These are phyloP conservation scores for Trichonephila inaurata DNA, from an alignment of 1,140 invertebrate genomes.

Conservation along the genomic window DNA sequence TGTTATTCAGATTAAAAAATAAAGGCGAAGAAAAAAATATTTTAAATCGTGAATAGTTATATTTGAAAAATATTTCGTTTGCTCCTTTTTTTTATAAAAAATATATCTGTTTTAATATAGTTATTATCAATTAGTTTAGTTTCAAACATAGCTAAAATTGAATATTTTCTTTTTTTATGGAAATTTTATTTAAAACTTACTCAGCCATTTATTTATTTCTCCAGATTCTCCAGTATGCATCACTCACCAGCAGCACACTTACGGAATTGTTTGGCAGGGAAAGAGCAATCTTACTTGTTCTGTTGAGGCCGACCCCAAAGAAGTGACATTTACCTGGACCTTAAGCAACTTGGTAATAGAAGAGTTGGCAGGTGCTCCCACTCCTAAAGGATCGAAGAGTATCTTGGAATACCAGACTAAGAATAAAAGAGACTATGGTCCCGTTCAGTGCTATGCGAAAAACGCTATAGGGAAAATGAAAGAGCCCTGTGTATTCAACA, in stretches of 20 bases:
- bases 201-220: constrained; percentile 75
- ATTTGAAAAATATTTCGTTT: too few species aligned
- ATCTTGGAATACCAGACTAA: constrained; percentile 87
- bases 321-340: constrained; percentile 91
- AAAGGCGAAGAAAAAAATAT: too few species aligned
- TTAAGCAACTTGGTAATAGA: constrained; percentile 93
- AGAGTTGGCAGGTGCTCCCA: constrained; percentile 80
- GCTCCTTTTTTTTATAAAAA: too few species aligned
- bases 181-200: too few species aligned
- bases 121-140: too few species aligned
- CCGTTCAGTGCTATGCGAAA: constrained; percentile 90
- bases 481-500: constrained; percentile 92
- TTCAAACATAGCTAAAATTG: too few species aligned
- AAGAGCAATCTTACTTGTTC: constrained; percentile 89
- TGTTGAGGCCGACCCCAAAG: constrained; percentile 91
- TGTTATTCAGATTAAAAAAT: too few species aligned
- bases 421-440: constrained; percentile 92
- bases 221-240: constrained; percentile 92
- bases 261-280: constrained; percentile 90
- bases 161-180: too few species aligned
- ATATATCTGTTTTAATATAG: too few species aligned
- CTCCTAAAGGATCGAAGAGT: constrained; percentile 81
- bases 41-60: too few species aligned
- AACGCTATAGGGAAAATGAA: constrained; percentile 89
- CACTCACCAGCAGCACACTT: constrained; percentile 87